Percentiles rank a stretch among this genome's conserved stretches.
Evolutionary conservation across 2,888 invertebrate species (phyloP).

Genomic region (Coremacera marginata): DNA sequence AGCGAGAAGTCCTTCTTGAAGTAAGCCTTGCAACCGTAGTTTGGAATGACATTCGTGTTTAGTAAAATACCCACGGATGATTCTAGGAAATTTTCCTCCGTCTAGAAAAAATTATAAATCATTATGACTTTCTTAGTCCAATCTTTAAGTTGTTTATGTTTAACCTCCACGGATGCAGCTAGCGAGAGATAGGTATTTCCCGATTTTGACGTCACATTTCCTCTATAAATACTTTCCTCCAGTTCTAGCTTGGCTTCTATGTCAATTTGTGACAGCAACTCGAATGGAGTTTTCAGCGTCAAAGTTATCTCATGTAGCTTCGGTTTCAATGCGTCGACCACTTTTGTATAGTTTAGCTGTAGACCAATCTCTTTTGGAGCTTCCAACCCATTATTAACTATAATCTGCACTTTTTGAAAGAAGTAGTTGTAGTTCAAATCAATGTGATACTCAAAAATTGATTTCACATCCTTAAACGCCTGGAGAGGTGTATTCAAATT

Average conservation of each 20-base stretch:
- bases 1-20: constrained; percentile 79
- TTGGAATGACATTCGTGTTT: constrained; percentile 74
- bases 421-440: constrained; percentile 69
- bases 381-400: constrained; percentile 67
- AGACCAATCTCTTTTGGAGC: constrained; percentile 68
- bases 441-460: constrained; percentile 70
- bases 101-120: constrained; percentile 64
- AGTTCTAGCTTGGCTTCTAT: constrained; percentile 69
- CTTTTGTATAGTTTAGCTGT: constrained; percentile 70
- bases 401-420: constrained; percentile 70
- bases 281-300: constrained; percentile 72
- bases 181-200: constrained; percentile 71
- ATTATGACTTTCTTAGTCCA: neutral
- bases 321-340: constrained; percentile 66
- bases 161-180: constrained; percentile 72
- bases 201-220: constrained; percentile 71
- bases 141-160: neutral
- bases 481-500: constrained; percentile 73
- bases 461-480: constrained; percentile 69
- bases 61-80: constrained; percentile 74
- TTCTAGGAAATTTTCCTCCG: constrained; percentile 77
- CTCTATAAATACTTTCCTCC: constrained; percentile 71
- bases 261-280: constrained; percentile 70
- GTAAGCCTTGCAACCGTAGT: constrained; percentile 76
- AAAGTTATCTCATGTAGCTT: constrained; percentile 70